Evolutionary conservation across 2,113 vertebrate genomes (phyloP).

Genomic region (Xenopus borealis): DNA sequence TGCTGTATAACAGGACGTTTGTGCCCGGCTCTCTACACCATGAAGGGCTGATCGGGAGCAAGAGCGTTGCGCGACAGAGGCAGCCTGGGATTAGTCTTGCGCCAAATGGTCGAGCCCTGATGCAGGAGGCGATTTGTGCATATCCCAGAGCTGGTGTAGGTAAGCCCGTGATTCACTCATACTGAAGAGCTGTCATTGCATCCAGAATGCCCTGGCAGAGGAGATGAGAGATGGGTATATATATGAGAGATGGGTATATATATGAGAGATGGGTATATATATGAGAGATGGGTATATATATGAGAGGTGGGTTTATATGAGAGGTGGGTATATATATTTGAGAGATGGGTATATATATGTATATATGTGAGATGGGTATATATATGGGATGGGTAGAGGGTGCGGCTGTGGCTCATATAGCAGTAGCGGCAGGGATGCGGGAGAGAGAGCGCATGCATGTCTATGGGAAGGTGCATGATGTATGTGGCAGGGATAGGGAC

Average conservation of each 20-base stretch:
- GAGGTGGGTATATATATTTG: not conserved
- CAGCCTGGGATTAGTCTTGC: not conserved
- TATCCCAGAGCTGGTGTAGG: slow-evolving; percentile 21
- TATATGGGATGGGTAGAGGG: slow-evolving; percentile 13
- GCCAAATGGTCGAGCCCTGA: not conserved
- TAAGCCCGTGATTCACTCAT: slow-evolving; percentile 7
- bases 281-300: not conserved
- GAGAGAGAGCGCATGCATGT: not conserved
- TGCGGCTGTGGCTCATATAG: slow-evolving; percentile 24
- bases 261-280: too few species aligned
- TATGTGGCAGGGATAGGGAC: not conserved
- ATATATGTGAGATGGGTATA: not conserved
- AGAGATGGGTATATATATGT: not conserved
- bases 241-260: not conserved
- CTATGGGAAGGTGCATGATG: not conserved
- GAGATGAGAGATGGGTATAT: not conserved
- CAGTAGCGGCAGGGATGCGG: not conserved
- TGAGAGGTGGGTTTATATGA: not conserved
- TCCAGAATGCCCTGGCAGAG: not conserved
- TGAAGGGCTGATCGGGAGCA: slow-evolving; percentile 20
- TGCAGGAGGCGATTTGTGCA: slow-evolving; percentile 20
- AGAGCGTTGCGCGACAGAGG: not conserved
- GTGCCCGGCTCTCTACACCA: slow-evolving; percentile 20
- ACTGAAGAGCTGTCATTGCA: not conserved
- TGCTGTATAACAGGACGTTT: slow-evolving; percentile 40